These are phyloP conservation scores for Ectropis grisescens DNA, from an alignment of 1,140 invertebrate species.

Conservation along the genomic window DNA sequence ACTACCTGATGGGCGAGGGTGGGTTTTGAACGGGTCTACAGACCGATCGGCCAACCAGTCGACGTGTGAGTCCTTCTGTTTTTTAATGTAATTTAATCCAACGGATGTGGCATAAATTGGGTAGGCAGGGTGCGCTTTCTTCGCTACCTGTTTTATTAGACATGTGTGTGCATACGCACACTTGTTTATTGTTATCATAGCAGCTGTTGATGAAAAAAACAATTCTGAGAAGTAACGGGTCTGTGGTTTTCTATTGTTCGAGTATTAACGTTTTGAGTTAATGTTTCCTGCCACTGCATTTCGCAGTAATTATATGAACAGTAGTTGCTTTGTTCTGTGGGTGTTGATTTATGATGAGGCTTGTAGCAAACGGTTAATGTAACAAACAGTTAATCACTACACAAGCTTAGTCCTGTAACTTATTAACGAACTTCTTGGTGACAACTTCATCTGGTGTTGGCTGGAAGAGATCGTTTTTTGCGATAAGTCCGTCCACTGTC, in stretches of 20 bases:
- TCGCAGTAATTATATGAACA: constrained; percentile 35
- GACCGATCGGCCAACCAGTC: constrained; percentile 40
- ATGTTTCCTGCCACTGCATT: constrained; percentile 46
- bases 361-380: too few relatives aligned
- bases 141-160: constrained; percentile 59
- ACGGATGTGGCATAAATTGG: constrained; percentile 65
- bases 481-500: too few relatives aligned
- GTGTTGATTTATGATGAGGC: constrained; percentile 16
- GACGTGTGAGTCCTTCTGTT: constrained; percentile 55
- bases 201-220: constrained; percentile 29
- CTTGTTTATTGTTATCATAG: constrained; percentile 25
- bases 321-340: constrained; percentile 17
- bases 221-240: constrained; percentile 33
- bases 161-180: constrained; percentile 20
- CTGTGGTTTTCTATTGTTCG: constrained; percentile 43
- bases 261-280: constrained; percentile 23
- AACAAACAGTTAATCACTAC: too few relatives aligned
- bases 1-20: constrained; percentile 54
- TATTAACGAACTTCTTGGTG: too few relatives aligned
- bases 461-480: too few relatives aligned
- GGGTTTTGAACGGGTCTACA: constrained; percentile 22
- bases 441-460: too few relatives aligned
- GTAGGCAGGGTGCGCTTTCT: constrained; percentile 52
- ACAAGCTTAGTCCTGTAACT: too few relatives aligned
- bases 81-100: constrained; percentile 54